Percentiles rank a stretch among this genome's conserved stretches.
Evolutionary conservation across 2,113 vertebrate genomes (phyloP).

Genomic region (Podarcis muralis): DNA sequence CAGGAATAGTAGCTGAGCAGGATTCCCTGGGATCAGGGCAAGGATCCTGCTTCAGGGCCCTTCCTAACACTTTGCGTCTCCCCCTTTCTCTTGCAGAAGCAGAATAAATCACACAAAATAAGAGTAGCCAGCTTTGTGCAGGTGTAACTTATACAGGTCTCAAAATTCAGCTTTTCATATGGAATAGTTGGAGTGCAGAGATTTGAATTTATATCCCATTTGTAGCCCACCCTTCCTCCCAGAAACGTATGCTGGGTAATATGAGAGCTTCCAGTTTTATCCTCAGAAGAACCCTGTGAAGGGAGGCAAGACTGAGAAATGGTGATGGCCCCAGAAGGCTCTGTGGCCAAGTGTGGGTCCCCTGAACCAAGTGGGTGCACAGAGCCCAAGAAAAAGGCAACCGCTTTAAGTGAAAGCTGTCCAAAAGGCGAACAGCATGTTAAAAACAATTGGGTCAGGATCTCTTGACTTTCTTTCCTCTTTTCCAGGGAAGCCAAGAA

Average conservation of each 20-base stretch:
- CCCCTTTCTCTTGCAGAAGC: not conserved
- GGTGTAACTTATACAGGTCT: not conserved
- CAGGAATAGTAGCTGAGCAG: not conserved
- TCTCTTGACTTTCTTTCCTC: constrained; percentile 8
- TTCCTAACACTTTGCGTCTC: not conserved
- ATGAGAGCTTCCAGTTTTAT: not conserved
- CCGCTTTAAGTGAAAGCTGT: not conserved
- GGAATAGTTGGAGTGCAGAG: not conserved
- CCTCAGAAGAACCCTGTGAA: not conserved
- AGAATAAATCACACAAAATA: not conserved
- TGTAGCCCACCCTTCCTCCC: not conserved
- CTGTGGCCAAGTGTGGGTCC: too few relatives aligned
- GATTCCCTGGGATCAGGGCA: too few relatives aligned
- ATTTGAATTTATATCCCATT: not conserved
- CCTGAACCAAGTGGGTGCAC: not conserved
- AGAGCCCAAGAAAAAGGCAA: not conserved
- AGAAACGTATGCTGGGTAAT: not conserved
- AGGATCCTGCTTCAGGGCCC: not conserved
- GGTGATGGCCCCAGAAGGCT: not conserved
- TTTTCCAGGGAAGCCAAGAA: constrained; percentile 57
- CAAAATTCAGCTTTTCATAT: not conserved
- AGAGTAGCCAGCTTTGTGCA: too few relatives aligned
- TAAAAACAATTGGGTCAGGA: accelerated
- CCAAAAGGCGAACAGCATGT: not conserved
- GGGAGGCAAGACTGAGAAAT: not conserved